Evolutionary conservation across 2,113 vertebrate genomes (phyloP).

Genomic region (Hyaena hyaena): DNA sequence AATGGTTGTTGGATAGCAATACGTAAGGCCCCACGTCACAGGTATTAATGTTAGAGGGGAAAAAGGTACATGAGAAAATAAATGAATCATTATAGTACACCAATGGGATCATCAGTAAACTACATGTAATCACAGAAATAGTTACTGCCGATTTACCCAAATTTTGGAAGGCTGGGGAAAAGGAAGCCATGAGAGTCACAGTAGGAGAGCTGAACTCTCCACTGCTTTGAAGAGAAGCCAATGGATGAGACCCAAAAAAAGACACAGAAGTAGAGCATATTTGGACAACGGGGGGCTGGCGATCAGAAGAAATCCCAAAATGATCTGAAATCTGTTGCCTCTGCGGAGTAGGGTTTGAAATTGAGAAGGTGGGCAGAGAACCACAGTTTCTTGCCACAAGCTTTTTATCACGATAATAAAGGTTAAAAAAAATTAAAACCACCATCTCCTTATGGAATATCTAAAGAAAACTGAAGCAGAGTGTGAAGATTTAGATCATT

Average conservation of each 20-base stretch:
- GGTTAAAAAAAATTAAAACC: background rate
- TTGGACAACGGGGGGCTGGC: background rate
- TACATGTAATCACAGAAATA: background rate
- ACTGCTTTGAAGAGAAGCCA: background rate
- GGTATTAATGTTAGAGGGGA: background rate
- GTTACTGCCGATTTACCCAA: background rate
- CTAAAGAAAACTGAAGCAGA: background rate
- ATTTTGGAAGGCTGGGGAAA: background rate
- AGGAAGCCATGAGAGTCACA: too few relatives aligned
- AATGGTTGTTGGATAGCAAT: too few relatives aligned
- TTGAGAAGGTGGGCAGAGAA: background rate
- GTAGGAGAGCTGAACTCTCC: background rate
- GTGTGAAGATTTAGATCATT: background rate
- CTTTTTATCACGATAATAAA: background rate
- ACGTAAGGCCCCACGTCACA: background rate
- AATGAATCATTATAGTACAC: background rate
- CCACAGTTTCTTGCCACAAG: background rate
- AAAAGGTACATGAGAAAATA: background rate
- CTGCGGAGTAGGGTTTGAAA: background rate
- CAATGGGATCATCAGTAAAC: background rate
- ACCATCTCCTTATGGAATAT: background rate
- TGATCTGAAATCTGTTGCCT: background rate
- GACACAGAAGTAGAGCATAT: background rate
- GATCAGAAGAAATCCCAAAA: background rate
- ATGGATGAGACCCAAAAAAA: background rate